These are phyloP conservation scores for Julus scandinavius DNA, from an alignment of 2,888 invertebrate genomes.

Conservation along the genomic window DNA sequence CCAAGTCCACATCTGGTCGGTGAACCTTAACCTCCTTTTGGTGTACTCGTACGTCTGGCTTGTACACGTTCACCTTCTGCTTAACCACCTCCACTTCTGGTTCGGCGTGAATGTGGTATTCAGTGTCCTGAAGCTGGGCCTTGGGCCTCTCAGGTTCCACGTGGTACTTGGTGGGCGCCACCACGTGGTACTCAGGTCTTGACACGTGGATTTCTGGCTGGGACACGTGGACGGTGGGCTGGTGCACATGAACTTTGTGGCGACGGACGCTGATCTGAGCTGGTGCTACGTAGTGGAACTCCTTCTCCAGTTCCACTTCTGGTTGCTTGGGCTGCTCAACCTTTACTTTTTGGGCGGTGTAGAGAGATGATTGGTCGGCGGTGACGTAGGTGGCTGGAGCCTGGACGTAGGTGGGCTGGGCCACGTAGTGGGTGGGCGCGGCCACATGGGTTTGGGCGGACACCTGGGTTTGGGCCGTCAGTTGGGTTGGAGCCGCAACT, in stretches of 20 bases:
- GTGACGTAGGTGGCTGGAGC: background rate
- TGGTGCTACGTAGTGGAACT: conserved; percentile 24
- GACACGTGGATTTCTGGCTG: conserved; percentile 47
- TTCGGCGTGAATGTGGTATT: background rate
- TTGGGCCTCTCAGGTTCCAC: conserved; percentile 43
- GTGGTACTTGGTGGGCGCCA: conserved; percentile 47
- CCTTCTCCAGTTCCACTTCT: conserved; percentile 24
- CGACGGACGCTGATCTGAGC: conserved; percentile 15
- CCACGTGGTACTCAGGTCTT: conserved; percentile 48
- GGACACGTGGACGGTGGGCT: conserved; percentile 46
- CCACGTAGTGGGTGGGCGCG: conserved; percentile 13
- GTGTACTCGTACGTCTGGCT: conserved; percentile 27
- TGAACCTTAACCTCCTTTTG: conserved; percentile 21
- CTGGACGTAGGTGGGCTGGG: conserved; percentile 37
- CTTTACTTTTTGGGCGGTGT: conserved; percentile 6
- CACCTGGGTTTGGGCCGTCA: conserved; percentile 23
- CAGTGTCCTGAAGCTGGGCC: background rate
- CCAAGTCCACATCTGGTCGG: background rate
- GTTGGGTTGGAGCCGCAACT: background rate
- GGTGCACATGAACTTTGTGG: conserved; percentile 47
- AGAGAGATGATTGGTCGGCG: background rate
- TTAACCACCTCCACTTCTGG: conserved; percentile 42
- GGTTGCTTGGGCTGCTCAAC: conserved; percentile 23
- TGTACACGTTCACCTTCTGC: conserved; percentile 39
- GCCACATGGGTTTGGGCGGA: background rate